Percentiles rank a stretch among this genome's conserved stretches.
Evolutionary conservation across 2,797 vertebrate genomes (phyloP).

Genomic region (Sebastes dallii): DNA sequence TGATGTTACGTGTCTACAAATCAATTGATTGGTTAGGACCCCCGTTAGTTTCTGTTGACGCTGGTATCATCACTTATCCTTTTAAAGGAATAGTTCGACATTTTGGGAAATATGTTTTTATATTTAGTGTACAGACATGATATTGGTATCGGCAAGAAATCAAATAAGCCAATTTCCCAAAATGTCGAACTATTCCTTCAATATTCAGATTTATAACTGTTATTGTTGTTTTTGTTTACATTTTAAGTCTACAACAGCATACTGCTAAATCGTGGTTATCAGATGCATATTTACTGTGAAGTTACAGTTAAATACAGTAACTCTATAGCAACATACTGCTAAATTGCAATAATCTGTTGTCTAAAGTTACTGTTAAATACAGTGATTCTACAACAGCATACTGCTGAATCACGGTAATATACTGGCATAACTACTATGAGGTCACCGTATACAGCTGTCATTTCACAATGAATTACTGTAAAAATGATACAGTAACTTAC

Average conservation of each 20-base stretch:
- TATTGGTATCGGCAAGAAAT: neutral
- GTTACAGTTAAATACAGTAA: too few species aligned
- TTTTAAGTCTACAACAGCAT: too few species aligned
- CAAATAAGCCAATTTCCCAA: neutral
- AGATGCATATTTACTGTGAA: too few species aligned
- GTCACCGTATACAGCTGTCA: neutral
- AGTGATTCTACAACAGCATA: rapidly evolving
- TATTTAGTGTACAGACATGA: neutral
- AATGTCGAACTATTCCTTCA: neutral
- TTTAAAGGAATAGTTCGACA: neutral
- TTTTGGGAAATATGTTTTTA: neutral
- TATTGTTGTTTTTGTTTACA: neutral
- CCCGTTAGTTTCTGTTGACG: neutral
- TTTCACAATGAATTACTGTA: neutral
- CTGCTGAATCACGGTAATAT: neutral
- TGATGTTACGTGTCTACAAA: neutral
- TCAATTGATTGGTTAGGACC: neutral
- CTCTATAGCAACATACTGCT: neutral
- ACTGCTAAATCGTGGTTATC: too few species aligned
- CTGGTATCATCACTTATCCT: neutral
- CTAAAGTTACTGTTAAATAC: neutral
- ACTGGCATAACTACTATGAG: neutral
- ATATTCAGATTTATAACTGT: neutral
- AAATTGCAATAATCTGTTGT: neutral
- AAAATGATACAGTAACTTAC: neutral